phyloP scores from a whole-genome alignment of 2,113 vertebrate genomes.

The Saccopteryx leptura region DNA sequence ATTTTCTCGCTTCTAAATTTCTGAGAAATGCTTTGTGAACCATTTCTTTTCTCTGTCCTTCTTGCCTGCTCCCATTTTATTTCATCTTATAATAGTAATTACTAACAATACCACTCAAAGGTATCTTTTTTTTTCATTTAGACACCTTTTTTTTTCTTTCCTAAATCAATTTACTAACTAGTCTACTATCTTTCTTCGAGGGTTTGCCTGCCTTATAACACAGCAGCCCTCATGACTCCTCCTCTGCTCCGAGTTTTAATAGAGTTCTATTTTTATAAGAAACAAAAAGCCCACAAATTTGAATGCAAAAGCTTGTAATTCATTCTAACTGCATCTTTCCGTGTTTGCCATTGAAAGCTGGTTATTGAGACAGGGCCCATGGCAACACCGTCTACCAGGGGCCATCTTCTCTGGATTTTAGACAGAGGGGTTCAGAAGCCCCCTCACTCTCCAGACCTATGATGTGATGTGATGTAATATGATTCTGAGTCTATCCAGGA shows the following conservation, averaged over 20 bases:
- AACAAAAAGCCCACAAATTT: background rate
- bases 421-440: background rate
- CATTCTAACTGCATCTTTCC: background rate
- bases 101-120: slow-evolving; percentile 62
- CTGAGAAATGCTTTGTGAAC: slow-evolving; percentile 58
- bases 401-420: background rate
- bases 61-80: slow-evolving; percentile 65
- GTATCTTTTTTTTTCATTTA: slow-evolving; percentile 56
- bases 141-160: slow-evolving; percentile 48
- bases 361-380: background rate
- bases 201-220: slow-evolving; percentile 64
- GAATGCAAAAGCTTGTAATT: slow-evolving; percentile 27
- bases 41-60: slow-evolving; percentile 52
- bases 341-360: background rate
- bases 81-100: slow-evolving; percentile 67
- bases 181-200: slow-evolving; percentile 52
- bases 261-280: slow-evolving; percentile 62
- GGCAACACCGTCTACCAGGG: background rate
- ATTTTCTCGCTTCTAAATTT: slow-evolving; percentile 67
- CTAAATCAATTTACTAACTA: slow-evolving; percentile 58
- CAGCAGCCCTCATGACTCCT: slow-evolving; percentile 1
- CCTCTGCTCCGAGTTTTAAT: slow-evolving; percentile 56
- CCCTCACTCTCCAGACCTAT: background rate
- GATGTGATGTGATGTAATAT: background rate
- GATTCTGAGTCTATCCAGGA: background rate